Base-by-base conservation (phyloP, 2,113 vertebrate genomes). In the Butorides virescens region DNA sequence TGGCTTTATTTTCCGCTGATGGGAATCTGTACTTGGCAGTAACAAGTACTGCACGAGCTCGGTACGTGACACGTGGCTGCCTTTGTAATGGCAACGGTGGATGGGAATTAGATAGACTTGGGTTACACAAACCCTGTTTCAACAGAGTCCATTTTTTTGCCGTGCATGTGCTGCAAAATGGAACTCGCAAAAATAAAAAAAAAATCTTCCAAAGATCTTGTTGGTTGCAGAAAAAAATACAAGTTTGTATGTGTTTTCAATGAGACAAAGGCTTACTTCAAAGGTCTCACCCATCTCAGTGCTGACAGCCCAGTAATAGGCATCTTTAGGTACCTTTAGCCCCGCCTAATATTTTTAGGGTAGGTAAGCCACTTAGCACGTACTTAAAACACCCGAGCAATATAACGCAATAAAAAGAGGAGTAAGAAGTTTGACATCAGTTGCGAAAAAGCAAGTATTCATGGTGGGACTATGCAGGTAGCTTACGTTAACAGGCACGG, bases 1-100 rank as follows among this genome's bases (percentile, higher is more conserved):
- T 95, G 92, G 34, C 90, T 97, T 97, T 95, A 84, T 95, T 96
- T 98, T 95, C 93, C 95, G 85, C 94, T 95, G 96, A 96, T 96
- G 95, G 96, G 80, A 96, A 94, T 74, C 88, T 84, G 87, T 95
- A 83, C 91, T 94, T 92, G 75, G 93, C 95, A 97, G 88, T 88
- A 97, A 94, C 86, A 95, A 97, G 91, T 56, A 56, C 88, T 44
- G 58, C 76, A 91, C 42, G 72, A 96, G 96, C 97, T 95, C 88
- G 97, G 92, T 79, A 37, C 68, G 63, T 83, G 93, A 80, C 86
- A 91, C 96, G 96, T 95, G 90, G 86, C 95, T 95, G 96, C 95
- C 95, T 95, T 92, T 90, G 87, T 90, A 92, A 91, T 65, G 86
- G 88, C 82, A 68, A 5, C 70, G 50, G 68, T 70, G 76, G 91